phyloP scores from a whole-genome alignment of 1,140 invertebrate species.

The Caerostris darwini region DNA sequence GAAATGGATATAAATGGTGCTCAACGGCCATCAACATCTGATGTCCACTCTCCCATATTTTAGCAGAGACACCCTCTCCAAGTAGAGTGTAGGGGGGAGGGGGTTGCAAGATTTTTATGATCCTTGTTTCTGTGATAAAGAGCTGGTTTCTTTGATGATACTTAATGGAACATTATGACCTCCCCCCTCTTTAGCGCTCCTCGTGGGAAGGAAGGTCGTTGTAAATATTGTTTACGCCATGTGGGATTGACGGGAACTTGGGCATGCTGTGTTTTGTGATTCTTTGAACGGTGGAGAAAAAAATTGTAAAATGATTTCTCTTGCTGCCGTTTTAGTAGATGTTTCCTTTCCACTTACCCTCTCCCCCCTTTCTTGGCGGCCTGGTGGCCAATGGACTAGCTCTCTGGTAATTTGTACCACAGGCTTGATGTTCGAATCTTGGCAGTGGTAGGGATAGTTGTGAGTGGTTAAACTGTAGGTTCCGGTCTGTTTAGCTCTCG shows the following conservation, averaged over 20 bases:
- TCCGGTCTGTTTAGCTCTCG: no score
- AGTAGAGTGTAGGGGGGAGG: background rate
- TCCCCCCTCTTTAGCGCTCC: background rate
- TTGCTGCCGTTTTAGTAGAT: no score
- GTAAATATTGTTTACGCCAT: background rate
- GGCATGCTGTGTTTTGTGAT: background rate
- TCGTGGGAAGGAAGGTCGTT: background rate
- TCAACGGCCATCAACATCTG: background rate
- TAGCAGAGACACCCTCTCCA: background rate
- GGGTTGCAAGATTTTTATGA: constrained; percentile 30
- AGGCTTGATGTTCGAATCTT: no score
- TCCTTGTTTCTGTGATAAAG: constrained; percentile 47
- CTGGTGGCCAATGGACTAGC: no score
- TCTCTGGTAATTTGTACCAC: no score
- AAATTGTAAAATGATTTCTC: no score
- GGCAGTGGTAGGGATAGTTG: no score
- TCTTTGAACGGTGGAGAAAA: no score
- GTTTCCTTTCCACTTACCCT: no score
- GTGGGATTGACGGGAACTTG: background rate
- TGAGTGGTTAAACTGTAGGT: no score
- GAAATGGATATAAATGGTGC: constrained; percentile 15
- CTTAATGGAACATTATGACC: constrained; percentile 54
- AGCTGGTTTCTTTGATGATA: constrained; percentile 48
- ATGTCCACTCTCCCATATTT: background rate
- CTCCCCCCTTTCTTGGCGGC: no score